These are phyloP conservation scores for Drosophila hydei DNA, from an alignment of 1,140 invertebrate genomes.

Conservation along the genomic window DNA sequence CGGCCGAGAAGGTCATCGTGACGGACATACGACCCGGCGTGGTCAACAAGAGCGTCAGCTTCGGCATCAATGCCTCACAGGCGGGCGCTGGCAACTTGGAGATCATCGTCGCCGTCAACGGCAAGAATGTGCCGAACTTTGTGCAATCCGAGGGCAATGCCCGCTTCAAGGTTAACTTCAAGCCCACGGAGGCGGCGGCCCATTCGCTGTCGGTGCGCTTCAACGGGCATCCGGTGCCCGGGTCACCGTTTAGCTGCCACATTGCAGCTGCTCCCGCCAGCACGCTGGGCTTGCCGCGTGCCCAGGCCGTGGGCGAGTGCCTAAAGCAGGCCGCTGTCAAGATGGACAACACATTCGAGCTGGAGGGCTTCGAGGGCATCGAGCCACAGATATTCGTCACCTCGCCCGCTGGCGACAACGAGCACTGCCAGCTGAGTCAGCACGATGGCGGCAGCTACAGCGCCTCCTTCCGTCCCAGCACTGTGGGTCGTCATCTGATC, in stretches of 20 bases:
- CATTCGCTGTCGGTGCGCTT: conserved; percentile 97
- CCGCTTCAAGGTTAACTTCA: conserved; percentile 97
- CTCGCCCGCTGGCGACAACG: conserved; percentile 90
- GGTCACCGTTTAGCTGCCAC: conserved; percentile 94
- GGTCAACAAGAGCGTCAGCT: conserved; percentile 96
- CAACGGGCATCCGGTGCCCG: conserved; percentile 97
- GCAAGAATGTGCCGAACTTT: conserved; percentile 98
- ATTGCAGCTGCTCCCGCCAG: conserved; percentile 85
- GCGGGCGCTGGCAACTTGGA: conserved; percentile 97
- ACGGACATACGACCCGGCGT: conserved; percentile 95
- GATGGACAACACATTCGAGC: conserved; percentile 80
- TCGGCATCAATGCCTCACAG: conserved; percentile 92
- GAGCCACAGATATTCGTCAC: conserved; percentile 90
- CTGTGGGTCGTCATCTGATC: conserved; percentile 94
- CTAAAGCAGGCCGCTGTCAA: conserved; percentile 86
- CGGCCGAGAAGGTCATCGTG: conserved; percentile 92
- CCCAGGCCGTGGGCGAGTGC: conserved; percentile 86
- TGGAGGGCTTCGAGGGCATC: conserved; percentile 84
- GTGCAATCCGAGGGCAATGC: conserved; percentile 99
- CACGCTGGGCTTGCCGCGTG: conserved; percentile 82
- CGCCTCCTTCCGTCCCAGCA: conserved; percentile 91
- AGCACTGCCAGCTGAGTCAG: conserved; percentile 87
- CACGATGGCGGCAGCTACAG: conserved; percentile 87
- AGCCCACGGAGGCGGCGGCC: conserved; percentile 94
- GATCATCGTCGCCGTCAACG: conserved; percentile 98